Evolutionary conservation across 2,797 vertebrate genomes (phyloP), one percentile per base, ranked within the genome.

Genomic region (Helarctos malayanus): DNA sequence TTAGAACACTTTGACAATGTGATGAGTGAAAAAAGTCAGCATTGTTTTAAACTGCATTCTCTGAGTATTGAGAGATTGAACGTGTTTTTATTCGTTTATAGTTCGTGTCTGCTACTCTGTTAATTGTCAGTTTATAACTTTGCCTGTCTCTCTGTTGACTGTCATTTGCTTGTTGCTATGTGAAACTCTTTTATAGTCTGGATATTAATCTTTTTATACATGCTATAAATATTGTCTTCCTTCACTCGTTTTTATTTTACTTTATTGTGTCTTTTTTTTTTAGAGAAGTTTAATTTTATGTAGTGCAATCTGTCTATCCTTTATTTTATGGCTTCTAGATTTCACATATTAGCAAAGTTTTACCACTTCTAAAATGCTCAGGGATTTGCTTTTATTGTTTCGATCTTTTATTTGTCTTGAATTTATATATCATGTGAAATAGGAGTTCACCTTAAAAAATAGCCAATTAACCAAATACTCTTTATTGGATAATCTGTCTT

Each of bases 401-500:
- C 69, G 47, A 45, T n/a, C 47, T 93, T 89, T 89, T 71, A 95
- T 76, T 96, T 18, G 23, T 73, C 25, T 96, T 56, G n/a, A 73
- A 61, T 59, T 80, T 69, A 52, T 54, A 27, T 35, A 71, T 52
- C 54, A 21, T 89, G 14, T 63, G 14, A 89, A 79, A 32, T 93
- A 71, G 21, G 73, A 76, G 73, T 76, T 14, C 32, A 81, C 32
- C 47, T 65, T 75, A 3, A 93, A 90, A 81, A 80, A 57, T 68
- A 88, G 8, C 35, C 18, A 59, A 23, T 68, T 76, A 61, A 32
- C 1, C 21, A 4, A 52, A 25, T 59, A 52, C 1, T 52, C 12
- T 57, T 65, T 92, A 18, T 52, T 76, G 23, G 80, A 5, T 35
- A 76, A 14, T 90, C 35, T 85, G 13, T 57, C 21, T 27, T 90